Evolutionary conservation across 1,140 invertebrate genomes (phyloP).

Genomic region (Psilanteris sp.): DNA sequence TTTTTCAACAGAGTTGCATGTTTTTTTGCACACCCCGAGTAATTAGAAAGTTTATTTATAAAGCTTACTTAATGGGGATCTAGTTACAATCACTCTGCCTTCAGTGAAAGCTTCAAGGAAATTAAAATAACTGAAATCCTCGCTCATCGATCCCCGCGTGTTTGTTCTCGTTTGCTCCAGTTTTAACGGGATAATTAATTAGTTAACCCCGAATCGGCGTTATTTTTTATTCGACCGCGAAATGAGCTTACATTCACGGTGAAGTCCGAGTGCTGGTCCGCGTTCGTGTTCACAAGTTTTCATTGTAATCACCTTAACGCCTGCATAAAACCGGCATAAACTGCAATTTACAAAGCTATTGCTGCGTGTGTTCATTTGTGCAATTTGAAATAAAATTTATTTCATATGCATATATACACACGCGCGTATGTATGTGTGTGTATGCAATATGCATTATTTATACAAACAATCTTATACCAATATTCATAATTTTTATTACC

Average conservation of each 20-base stretch:
- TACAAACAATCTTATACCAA: too few relatives aligned
- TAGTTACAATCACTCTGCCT: too few relatives aligned
- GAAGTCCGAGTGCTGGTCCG: not conserved
- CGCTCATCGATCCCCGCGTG: slow-evolving; percentile 1
- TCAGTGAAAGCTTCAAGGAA: too few relatives aligned
- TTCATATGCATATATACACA: not conserved
- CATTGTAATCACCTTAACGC: slow-evolving; percentile 11
- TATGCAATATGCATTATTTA: too few relatives aligned
- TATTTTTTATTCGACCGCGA: slow-evolving; percentile 5
- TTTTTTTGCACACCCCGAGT: too few relatives aligned
- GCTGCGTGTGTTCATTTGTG: slow-evolving; percentile 14
- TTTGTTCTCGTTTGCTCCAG: slow-evolving; percentile 32
- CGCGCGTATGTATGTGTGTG: too few relatives aligned
- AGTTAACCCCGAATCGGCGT: not conserved
- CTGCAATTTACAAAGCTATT: slow-evolving; percentile 21
- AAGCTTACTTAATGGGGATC: too few relatives aligned
- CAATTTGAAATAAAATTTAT: slow-evolving; percentile 22
- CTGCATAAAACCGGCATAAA: slow-evolving; percentile 14
- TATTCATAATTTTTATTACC: too few relatives aligned
- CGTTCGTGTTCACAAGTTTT: slow-evolving; percentile 17
- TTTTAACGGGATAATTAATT: slow-evolving; percentile 31
- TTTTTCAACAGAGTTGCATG: too few relatives aligned
- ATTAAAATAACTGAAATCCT: too few relatives aligned
- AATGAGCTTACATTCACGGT: slow-evolving; percentile 6
- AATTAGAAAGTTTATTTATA: too few relatives aligned